phyloP scores from a whole-genome alignment of 2,797 vertebrate genomes.

The Pipistrellus kuhlii region DNA sequence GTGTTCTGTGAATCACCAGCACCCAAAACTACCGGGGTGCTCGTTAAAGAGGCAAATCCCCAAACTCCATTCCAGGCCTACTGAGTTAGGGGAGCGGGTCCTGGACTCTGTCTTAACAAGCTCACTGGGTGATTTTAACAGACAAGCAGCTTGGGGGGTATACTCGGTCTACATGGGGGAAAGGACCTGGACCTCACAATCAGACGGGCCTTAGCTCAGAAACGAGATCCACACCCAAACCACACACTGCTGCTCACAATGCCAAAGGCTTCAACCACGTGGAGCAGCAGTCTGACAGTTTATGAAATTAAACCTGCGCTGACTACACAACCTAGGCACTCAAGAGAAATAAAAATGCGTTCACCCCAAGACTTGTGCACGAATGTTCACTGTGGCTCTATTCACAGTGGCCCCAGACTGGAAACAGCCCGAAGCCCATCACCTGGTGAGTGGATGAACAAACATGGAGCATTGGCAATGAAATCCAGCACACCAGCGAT shows the following conservation, averaged over 20 bases:
- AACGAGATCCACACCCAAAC: not conserved
- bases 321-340: not conserved
- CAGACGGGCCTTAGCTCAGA: not conserved
- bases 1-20: not conserved
- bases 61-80: not conserved
- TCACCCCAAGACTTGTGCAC: not conserved
- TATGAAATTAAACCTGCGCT: not conserved
- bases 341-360: not conserved
- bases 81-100: not conserved
- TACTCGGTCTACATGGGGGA: rapidly evolving
- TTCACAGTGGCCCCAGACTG: not conserved
- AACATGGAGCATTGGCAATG: not conserved
- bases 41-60: not conserved
- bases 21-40: not conserved
- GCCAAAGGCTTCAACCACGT: not conserved
- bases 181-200: not conserved
- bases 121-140: not conserved
- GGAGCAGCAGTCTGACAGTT: not conserved
- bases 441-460: not conserved
- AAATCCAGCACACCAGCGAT: not conserved
- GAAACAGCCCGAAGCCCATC: not conserved
- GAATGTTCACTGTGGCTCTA: not conserved
- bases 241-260: rapidly evolving
- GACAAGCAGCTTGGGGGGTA: not conserved
- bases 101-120: not conserved